Evolutionary conservation across 2,888 invertebrate species (phyloP).

Genomic region (Muscina levida): DNA sequence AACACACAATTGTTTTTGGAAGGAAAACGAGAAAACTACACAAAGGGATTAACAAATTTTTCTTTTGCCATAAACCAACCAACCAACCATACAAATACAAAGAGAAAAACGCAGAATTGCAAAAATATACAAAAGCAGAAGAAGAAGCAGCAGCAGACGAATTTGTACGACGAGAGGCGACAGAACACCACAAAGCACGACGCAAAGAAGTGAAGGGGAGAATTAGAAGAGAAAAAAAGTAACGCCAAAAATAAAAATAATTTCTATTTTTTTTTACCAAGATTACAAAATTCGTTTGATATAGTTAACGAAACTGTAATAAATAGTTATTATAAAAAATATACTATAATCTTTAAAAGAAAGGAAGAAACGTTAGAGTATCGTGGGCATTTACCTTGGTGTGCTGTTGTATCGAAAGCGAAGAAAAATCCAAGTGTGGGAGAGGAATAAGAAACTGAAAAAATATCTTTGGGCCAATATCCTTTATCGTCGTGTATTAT

Average conservation of each 20-base stretch:
- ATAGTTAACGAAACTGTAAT: constrained; percentile 51
- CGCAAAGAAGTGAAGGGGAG: constrained; percentile 60
- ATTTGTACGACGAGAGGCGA: constrained; percentile 55
- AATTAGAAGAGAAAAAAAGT: constrained; percentile 58
- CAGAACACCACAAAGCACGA: constrained; percentile 39
- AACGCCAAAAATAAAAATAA: constrained; percentile 65
- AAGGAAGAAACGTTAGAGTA: constrained; percentile 21
- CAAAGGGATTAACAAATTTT: constrained; percentile 39
- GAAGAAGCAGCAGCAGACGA: constrained; percentile 57
- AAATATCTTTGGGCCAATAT: constrained; percentile 33
- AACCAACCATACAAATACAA: constrained; percentile 57
- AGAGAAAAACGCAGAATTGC: constrained; percentile 64
- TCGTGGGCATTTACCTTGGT: constrained; percentile 42
- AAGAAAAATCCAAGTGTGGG: neutral
- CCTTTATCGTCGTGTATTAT: constrained; percentile 22
- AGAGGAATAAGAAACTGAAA: constrained; percentile 19
- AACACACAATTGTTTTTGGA: constrained; percentile 64
- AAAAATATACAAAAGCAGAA: constrained; percentile 56
- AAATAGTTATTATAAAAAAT: constrained; percentile 42
- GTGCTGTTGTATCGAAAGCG: constrained; percentile 38
- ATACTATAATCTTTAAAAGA: constrained; percentile 28
- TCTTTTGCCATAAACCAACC: too few species aligned
- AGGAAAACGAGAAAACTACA: constrained; percentile 41
- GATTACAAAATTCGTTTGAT: constrained; percentile 57
- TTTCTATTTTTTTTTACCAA: constrained; percentile 54